A percentile compares a stretch with the other conserved stretches of the same genome.
These are phyloP conservation scores for Nymphalis c-album DNA, from an alignment of 2,888 invertebrate species.

Conservation along the genomic window DNA sequence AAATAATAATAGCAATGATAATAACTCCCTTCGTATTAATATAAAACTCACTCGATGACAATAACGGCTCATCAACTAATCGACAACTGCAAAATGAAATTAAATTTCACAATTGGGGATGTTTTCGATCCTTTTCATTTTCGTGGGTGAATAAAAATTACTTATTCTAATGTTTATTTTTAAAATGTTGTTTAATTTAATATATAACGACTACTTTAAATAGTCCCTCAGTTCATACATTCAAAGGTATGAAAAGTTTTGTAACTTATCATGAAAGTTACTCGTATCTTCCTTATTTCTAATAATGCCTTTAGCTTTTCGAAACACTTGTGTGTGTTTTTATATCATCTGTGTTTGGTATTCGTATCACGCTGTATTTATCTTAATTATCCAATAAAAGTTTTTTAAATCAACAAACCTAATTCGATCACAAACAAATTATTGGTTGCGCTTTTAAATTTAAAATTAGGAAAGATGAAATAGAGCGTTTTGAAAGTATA, in stretches of 20 bases:
- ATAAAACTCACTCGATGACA: conserved; percentile 77
- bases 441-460: conserved; percentile 28
- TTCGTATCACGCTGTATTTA: too few relatives aligned
- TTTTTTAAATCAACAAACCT: too few relatives aligned
- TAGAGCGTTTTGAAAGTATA: conserved; percentile 45
- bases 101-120: conserved; percentile 52
- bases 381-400: too few relatives aligned
- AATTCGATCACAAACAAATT: too few relatives aligned
- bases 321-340: too few relatives aligned
- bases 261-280: too few relatives aligned
- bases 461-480: conserved; percentile 39
- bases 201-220: neutral
- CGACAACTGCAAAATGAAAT: conserved; percentile 66
- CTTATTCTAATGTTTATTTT: conserved; percentile 2
- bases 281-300: too few relatives aligned
- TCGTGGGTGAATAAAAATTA: conserved; percentile 26
- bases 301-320: too few relatives aligned
- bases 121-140: conserved; percentile 1
- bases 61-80: conserved; percentile 77
- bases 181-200: neutral
- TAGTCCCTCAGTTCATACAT: too few relatives aligned
- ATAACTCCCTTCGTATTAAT: conserved; percentile 76
- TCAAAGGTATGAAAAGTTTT: too few relatives aligned
- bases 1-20: conserved; percentile 68
- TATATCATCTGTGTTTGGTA: too few relatives aligned